Evolutionary conservation across 2,797 vertebrate genomes (phyloP), one percentile per base, ranked within the genome.

Genomic region (Cyclura pinguis): DNA sequence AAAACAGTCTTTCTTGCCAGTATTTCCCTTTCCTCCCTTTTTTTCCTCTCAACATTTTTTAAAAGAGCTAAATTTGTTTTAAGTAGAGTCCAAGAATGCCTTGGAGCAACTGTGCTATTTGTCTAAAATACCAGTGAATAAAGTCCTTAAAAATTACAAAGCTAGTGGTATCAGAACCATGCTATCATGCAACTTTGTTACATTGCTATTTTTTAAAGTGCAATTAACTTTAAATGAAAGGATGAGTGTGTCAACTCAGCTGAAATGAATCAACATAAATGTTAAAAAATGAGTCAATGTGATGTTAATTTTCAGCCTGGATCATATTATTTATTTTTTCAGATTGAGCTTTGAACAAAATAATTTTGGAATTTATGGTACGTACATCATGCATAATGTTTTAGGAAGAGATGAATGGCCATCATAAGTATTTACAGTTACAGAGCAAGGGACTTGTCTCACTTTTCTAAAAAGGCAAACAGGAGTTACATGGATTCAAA

Each of bases 261-360:
- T 81, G 80, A 57, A 57, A n/a, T 32, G 7, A 81, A 81, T 80
- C 50, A 80, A 32, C 24, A 29, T 18, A 81, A 57, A 81, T 20
- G 32, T 7, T n/a, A 57, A 32, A n/a, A 81, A 18, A 52, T 57
- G 80, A 81, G 59, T 59, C 59, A 59, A 59, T 18, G 20, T 59
- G 14, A 59, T 59, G 80, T 81, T 81, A n/a, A 16, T 81, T 55
- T 52, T 81, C 52, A 81, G 29, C 32, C 32, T 59, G 52, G 32
- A 81, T 50, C 55, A 81, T 57, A 81, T 81, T 50, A 80, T 80
- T 80, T 81, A 27, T 57, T 80, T 80, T 80, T 80, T 80, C 78
- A 55, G 32, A 55, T 24, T 76, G 52, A 57, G n/a, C 24, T 74
- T 35, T 52, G 22, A 86, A 76, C 10, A 20, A 27, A 74, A 12